phyloP scores from a whole-genome alignment of 1,140 invertebrate genomes.

The Drosophila santomea region DNA sequence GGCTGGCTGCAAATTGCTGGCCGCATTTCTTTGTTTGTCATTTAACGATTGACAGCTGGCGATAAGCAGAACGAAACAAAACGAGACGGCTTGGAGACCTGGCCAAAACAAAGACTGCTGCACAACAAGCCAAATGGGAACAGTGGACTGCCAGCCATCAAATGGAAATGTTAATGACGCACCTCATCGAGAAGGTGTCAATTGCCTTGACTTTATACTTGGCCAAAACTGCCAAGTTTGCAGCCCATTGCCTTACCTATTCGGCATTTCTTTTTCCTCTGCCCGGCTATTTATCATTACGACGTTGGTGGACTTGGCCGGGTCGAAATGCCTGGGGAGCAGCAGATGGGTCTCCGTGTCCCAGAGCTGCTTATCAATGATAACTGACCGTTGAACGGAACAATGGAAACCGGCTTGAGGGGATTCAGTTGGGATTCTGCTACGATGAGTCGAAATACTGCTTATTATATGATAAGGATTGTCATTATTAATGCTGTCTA shows the following conservation, averaged over 20 bases:
- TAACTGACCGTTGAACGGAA: slow-evolving; percentile 20
- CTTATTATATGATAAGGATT: neutral
- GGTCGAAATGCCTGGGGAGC: slow-evolving; percentile 64
- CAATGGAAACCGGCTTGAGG: slow-evolving; percentile 17
- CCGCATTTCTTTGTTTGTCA: slow-evolving; percentile 81
- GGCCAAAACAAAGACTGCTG: slow-evolving; percentile 41
- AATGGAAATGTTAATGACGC: slow-evolving; percentile 78
- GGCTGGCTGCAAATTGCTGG: slow-evolving; percentile 21
- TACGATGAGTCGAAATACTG: too few species aligned
- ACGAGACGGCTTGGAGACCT: slow-evolving; percentile 26
- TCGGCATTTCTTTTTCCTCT: slow-evolving; percentile 24
- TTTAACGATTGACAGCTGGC: slow-evolving; percentile 78
- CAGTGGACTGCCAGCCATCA: slow-evolving; percentile 29
- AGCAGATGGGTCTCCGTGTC: slow-evolving; percentile 41
- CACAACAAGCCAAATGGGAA: slow-evolving; percentile 49
- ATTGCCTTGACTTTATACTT: slow-evolving; percentile 37
- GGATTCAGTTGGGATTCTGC: slow-evolving; percentile 8
- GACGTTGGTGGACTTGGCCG: slow-evolving; percentile 53
- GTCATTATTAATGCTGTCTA: slow-evolving; percentile 18
- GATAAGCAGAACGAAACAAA: slow-evolving; percentile 53
- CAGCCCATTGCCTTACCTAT: slow-evolving; percentile 10
- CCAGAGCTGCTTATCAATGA: slow-evolving; percentile 70
- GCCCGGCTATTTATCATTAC: slow-evolving; percentile 76
- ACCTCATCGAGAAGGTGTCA: slow-evolving; percentile 58
- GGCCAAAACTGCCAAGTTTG: slow-evolving; percentile 43